Evolutionary conservation across 2,113 vertebrate species (phyloP).

Genomic region (Butastur rufipennis): DNA sequence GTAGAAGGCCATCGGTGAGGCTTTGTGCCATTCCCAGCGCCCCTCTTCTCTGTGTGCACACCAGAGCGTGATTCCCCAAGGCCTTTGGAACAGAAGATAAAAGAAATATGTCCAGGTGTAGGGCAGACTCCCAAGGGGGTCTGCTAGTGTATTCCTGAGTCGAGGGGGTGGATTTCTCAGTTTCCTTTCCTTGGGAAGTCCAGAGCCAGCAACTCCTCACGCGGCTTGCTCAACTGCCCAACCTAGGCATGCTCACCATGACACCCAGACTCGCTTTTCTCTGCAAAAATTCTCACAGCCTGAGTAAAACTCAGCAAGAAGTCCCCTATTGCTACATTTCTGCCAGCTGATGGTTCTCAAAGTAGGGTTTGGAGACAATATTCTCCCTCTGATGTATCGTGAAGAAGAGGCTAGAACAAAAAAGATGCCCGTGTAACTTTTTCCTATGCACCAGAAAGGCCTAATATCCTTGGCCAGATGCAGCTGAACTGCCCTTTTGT

Average conservation of each 20-base stretch:
- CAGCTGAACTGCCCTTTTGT: neutral
- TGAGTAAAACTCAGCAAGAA: neutral
- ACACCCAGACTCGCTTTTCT: neutral
- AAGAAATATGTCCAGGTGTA: neutral
- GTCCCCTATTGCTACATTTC: neutral
- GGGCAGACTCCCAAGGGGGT: neutral
- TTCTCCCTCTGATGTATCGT: neutral
- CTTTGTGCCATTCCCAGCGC: neutral
- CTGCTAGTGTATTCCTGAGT: neutral
- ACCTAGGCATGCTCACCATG: neutral
- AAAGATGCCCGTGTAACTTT: neutral
- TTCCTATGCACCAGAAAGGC: neutral
- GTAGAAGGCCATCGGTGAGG: accelerated
- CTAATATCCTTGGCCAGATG: neutral
- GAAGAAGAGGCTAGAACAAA: neutral
- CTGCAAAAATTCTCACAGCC: neutral
- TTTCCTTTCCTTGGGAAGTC: neutral
- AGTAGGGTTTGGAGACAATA: neutral
- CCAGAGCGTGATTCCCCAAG: neutral
- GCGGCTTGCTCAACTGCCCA: neutral
- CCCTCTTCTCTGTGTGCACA: accelerated
- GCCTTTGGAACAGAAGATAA: neutral
- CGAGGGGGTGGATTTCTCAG: accelerated
- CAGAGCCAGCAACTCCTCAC: neutral
- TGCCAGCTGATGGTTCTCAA: neutral